phyloP scores from a whole-genome alignment of 2,113 vertebrate species.

The Archocentrus centrarchus region DNA sequence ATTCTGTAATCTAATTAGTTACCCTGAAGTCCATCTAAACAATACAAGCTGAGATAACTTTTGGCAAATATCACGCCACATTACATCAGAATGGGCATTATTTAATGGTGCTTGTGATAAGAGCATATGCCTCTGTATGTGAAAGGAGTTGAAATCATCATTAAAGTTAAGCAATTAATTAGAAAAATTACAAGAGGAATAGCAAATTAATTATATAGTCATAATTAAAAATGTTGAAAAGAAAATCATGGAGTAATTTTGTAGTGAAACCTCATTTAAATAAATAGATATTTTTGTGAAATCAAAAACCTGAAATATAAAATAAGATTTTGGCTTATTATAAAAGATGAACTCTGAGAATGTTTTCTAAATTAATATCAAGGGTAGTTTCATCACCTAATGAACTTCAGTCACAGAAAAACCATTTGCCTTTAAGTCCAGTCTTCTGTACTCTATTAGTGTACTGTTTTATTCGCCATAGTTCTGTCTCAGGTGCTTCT shows the following conservation, averaged over 20 bases:
- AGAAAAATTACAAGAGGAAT: conserved; percentile 22
- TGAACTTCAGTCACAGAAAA: background rate
- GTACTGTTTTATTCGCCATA: background rate
- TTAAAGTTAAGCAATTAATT: conserved; percentile 18
- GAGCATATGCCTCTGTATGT: conserved; percentile 20
- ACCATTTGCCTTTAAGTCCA: background rate
- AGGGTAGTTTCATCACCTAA: background rate
- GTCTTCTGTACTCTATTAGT: background rate
- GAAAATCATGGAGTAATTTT: background rate
- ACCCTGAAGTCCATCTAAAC: conserved; percentile 47
- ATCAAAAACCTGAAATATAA: background rate
- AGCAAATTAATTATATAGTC: conserved; percentile 19
- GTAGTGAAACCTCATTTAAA: conserved; percentile 17
- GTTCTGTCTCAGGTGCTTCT: conserved; percentile 10
- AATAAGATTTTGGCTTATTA: background rate
- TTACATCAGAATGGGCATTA: conserved; percentile 54
- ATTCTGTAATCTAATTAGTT: conserved; percentile 56
- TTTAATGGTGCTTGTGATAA: conserved; percentile 27
- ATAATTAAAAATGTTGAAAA: conserved; percentile 25
- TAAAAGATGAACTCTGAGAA: background rate
- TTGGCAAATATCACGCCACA: conserved; percentile 49
- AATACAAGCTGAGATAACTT: conserved; percentile 22
- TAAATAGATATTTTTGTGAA: background rate
- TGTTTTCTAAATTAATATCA: background rate
- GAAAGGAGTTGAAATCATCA: conserved; percentile 26